Conservation (phyloP, 2,113 vertebrate genomes). For the Dipodomys spectabilis region DNA sequence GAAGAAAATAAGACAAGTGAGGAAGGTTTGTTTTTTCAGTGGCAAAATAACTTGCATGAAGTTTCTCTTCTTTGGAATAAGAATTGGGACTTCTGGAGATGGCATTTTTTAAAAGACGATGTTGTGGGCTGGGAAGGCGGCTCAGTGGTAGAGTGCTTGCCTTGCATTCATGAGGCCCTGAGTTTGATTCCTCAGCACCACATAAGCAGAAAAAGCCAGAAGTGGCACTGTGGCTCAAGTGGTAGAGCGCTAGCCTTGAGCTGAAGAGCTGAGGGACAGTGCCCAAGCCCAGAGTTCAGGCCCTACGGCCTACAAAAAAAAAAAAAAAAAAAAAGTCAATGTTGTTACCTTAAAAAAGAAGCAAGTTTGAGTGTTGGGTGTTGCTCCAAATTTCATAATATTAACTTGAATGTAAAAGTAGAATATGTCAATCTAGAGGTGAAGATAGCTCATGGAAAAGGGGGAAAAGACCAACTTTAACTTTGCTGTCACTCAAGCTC, state of each 20-base stretch:
- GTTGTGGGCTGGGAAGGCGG: background rate
- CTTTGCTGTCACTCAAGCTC: background rate
- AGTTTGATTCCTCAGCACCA: no score
- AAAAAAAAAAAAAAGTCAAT: background rate
- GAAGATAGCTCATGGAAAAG: background rate
- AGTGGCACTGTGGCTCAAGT: no score
- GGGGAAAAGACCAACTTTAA: background rate
- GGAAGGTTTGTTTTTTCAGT: background rate
- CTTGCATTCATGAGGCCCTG: no score
- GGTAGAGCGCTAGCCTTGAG: no score
- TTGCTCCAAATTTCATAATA: background rate
- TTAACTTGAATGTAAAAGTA: constrained; percentile 16
- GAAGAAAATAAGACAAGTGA: background rate
- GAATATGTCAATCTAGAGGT: background rate
- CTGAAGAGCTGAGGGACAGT: no score
- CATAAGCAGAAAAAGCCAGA: no score
- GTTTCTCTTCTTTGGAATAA: background rate
- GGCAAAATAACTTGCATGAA: fast-evolving
- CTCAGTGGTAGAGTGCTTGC: no score
- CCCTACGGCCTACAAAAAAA: no score
- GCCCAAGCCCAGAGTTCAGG: no score
- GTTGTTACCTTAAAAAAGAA: background rate
- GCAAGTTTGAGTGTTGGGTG: background rate
- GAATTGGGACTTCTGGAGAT: background rate
- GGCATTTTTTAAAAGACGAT: background rate